Base-by-base conservation (phyloP, 1,140 invertebrate genomes). In the Drosophila mauritiana region DNA sequence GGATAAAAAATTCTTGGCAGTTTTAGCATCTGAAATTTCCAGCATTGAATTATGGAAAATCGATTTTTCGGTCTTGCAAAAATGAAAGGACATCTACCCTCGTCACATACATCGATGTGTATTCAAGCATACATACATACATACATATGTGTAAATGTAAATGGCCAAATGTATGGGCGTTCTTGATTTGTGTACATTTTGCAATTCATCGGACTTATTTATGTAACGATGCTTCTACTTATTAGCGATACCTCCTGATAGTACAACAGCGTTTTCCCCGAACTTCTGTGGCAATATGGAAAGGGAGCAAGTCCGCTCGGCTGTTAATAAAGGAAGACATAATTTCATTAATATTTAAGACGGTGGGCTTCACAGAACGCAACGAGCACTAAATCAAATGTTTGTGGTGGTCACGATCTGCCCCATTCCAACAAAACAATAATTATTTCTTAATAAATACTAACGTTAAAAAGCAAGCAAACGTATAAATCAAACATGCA, bases 11-110 rank as follows among this genome's bases (percentile, higher is more conserved):
- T 65, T 69, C 80, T 80, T 90, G 80, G 80, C 83, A 84, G 80
- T 90, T 86, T 86, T 86, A 86, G 83, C 83, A 86, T 86, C 84
- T 83, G 72, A 88, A 86, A 88, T 88, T 82, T 86, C 83, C 81
- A 73, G 69, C 83, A 89, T 89, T 86, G 79, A 88, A 88, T 88
- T 86, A 89, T 86, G 84, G 84, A 88, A 83, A 79, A 86, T 86
- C 75, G 83, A 86, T 86, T 89, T 82, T 86, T 78, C 58, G 62
- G 63, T 61, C 78, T 83, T 83, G 72, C 72, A 49, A 78, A 84
- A 81, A 65, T 74, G 46, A 49, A 85, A 81, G 58, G 53, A 67
- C 53, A 69, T 74, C 54, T 70, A 59, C 39, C 73, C 73, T 57
- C 22, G 46, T 67, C 36, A 13, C 36, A 39, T 73, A 13, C 36